Base-by-base conservation (phyloP, 2,888 invertebrate species). In the Eupithecia subfuscata region DNA sequence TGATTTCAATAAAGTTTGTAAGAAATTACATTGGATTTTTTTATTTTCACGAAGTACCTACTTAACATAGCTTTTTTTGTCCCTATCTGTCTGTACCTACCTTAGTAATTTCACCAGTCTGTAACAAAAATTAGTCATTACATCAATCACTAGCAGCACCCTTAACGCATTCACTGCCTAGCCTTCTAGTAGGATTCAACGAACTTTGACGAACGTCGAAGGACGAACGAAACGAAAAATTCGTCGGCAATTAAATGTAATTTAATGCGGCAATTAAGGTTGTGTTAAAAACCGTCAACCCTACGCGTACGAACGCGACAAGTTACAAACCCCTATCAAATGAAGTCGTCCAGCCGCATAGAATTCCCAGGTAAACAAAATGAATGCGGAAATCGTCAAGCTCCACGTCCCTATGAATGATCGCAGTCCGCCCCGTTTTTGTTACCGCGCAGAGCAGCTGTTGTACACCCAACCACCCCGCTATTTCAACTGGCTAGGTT, bases 1-100 rank as follows among this genome's bases (percentile, higher is more conserved):
- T 91, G 94, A 95, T 93, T 94, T 94, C 92, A 95, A 93, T 95
- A 95, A 95, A 95, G 93, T 95, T 95, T 95, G 93, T 95, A 94
- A 90, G 87, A 94, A 94, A 94, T 88, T 56, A 87, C 34, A 76
- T 73, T 40, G 5, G 9, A 37, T 65, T 65, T 67, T n/a, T 37
- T 67, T 67, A 30, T 67, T n/a, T n/a, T 67, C 9, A 64, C 30
- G n/a, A 11, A 9, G 11, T 56, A 8, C 9, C n/a, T n/a, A 52
- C 40, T 6, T 5, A 45, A 45, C 45, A 18, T 43, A 43, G 43
- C 43, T 43, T 45, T 45, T n/a, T 45, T 45, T 45, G 45, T 45
- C 14, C 45, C 14, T 43, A 40, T 11, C 12, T 40, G 16, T 45
- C 16, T 45, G 0, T 45, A 16, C 14, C 45, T 45, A 45, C 45